Evolutionary conservation across 2,888 invertebrate genomes (phyloP).

Genomic region (Philhelius pedissequus): DNA sequence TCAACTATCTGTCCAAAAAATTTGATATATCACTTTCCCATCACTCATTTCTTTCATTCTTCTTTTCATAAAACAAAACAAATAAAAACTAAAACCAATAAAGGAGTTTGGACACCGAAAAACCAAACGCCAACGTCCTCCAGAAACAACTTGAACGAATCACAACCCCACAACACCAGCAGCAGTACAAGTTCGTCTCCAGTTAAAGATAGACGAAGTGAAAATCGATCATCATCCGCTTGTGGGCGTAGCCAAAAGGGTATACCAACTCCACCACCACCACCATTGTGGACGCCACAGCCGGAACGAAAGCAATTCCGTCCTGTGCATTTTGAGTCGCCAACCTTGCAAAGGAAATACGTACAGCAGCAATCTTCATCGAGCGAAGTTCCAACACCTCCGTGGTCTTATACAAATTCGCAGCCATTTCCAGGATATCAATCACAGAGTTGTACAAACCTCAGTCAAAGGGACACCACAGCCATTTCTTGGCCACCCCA

Average conservation of each 20-base stretch:
- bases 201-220: constrained; percentile 76
- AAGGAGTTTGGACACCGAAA: constrained; percentile 78
- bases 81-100: constrained; percentile 30
- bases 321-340: constrained; percentile 88
- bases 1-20: constrained; percentile 38
- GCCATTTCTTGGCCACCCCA: constrained; percentile 69
- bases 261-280: constrained; percentile 78
- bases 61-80: constrained; percentile 26
- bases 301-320: constrained; percentile 89
- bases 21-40: constrained; percentile 52
- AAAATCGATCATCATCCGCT: constrained; percentile 54
- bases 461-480: constrained; percentile 72
- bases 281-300: constrained; percentile 88
- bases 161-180: constrained; percentile 9
- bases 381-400: constrained; percentile 67
- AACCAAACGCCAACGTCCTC: constrained; percentile 76
- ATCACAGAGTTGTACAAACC: constrained; percentile 82
- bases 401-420: constrained; percentile 70
- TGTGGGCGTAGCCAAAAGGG: constrained; percentile 39
- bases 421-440: constrained; percentile 75
- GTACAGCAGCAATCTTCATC: constrained; percentile 70
- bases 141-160: constrained; percentile 71
- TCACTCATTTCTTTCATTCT: constrained; percentile 63
- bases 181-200: constrained; percentile 73
- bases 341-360: constrained; percentile 81